phyloP scores from a whole-genome alignment of 2,113 vertebrate genomes.

The Rutilus rutilus region DNA sequence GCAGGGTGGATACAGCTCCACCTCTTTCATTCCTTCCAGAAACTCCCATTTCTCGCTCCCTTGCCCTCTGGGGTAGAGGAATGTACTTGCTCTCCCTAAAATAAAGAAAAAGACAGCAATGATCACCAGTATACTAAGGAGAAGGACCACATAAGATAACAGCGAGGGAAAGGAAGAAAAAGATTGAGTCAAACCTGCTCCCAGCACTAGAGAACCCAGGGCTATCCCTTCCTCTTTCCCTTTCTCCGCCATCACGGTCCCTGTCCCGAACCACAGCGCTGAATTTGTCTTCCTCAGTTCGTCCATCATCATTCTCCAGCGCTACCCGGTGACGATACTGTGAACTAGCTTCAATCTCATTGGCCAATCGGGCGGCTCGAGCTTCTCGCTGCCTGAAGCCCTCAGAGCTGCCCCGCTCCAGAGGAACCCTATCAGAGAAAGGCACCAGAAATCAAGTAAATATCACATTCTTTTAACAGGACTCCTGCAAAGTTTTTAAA shows the following conservation, averaged over 20 bases:
- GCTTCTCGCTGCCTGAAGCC: constrained; percentile 85
- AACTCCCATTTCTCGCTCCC: constrained; percentile 82
- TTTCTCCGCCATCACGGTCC: constrained; percentile 61
- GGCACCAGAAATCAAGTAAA: not conserved
- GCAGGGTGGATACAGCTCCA: constrained; percentile 69
- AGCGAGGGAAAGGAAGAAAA: not conserved
- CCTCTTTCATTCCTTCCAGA: constrained; percentile 68
- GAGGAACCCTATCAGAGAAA: constrained; percentile 76
- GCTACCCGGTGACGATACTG: constrained; percentile 84
- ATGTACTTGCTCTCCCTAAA: constrained; percentile 87
- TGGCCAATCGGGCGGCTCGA: constrained; percentile 84
- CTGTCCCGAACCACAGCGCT: constrained; percentile 83
- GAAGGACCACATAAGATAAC: not conserved
- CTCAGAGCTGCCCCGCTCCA: constrained; percentile 87
- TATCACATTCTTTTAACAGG: not conserved
- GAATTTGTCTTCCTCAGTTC: constrained; percentile 88
- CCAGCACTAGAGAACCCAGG: constrained; percentile 70
- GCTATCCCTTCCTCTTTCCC: constrained; percentile 72
- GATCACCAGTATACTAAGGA: not conserved
- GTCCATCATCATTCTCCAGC: constrained; percentile 89
- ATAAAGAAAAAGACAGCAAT: not conserved
- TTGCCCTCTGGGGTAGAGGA: constrained; percentile 86
- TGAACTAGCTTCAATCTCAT: constrained; percentile 88
- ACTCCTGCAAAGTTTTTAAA: not conserved
- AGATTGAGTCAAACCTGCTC: constrained; percentile 65